Evolutionary conservation across 2,888 invertebrate species (phyloP).

Genomic region (Andrena trimmerana): DNA sequence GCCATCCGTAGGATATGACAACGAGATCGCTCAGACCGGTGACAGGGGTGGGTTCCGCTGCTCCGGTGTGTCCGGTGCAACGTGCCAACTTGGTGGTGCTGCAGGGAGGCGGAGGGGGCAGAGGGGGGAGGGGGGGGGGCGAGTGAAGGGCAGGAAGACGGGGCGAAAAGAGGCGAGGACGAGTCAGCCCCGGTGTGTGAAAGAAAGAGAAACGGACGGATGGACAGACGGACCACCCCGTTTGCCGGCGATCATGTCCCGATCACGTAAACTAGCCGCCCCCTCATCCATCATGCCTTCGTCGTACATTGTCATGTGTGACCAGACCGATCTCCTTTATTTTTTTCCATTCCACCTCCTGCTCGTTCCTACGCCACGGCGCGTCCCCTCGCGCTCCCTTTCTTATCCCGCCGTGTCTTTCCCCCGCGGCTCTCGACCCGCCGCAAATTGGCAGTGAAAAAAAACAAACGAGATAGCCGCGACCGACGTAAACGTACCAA

Average conservation of each 20-base stretch:
- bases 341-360: slow-evolving; percentile 34
- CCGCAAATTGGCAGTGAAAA: slow-evolving; percentile 67
- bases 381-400: slow-evolving; percentile 10
- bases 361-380: slow-evolving; percentile 19
- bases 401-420: slow-evolving; percentile 37
- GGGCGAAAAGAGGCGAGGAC: slow-evolving; percentile 35
- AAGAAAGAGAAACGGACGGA: slow-evolving; percentile 60
- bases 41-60: slow-evolving; percentile 76
- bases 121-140: slow-evolving; percentile 41
- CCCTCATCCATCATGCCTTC: slow-evolving; percentile 84
- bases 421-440: slow-evolving; percentile 15
- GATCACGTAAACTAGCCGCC: slow-evolving; percentile 85
- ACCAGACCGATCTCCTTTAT: slow-evolving; percentile 64
- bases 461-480: slow-evolving; percentile 46
- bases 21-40: slow-evolving; percentile 83
- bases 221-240: slow-evolving; percentile 82
- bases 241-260: slow-evolving; percentile 82
- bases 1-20: slow-evolving; percentile 78
- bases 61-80: slow-evolving; percentile 55
- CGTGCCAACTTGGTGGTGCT: slow-evolving; percentile 22
- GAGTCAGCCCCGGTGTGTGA: slow-evolving; percentile 41
- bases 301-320: slow-evolving; percentile 81
- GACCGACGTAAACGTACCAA: slow-evolving; percentile 56
- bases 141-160: slow-evolving; percentile 26
- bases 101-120: no score